Evolutionary conservation across 2,797 vertebrate species (phyloP), one percentile per base, ranked within the genome.

Genomic region (Sardinella longiceps): DNA sequence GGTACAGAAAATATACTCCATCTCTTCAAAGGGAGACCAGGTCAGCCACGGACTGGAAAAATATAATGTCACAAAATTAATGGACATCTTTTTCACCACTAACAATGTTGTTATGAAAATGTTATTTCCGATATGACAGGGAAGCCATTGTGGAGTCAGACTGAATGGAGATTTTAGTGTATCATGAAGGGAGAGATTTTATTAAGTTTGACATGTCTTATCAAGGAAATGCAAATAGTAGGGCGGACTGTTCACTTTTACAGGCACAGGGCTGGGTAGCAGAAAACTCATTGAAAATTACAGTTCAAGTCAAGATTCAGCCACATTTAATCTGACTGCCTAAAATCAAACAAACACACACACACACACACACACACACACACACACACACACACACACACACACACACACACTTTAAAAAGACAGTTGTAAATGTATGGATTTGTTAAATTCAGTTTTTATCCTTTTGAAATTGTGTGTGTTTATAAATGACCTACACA

Each of bases 11-110:
- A 37, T 74, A 77, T 20, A 77, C 70, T 37, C 9, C 70, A 10
- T 20, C 23, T 77, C 70, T 39, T 77, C 70, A 77, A 77, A 77
- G 70, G 37, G 37, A 77, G 70, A 33, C 23, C 18, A 20, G 70
- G 70, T 77, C 70, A 14, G 39, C 33, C 18, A 77, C 2, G 63
- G 30, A 39, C 20, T 37, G 37, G 63, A 33, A 39, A 77, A 77
- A 39, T 77, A 39, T 18, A 20, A 43, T 77, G 70, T 77, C 63
- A 70, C 28, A 70, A 70, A 28, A 70, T 70, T 33, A 70, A 70
- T 33, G 63, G 28, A 28, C 63, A 70, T 33, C 18, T 77, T 7
- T 77, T 23, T 10, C 70, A 43, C 70, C 70, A 77, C 37, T 77
- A 43, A 77, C 37, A 77, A 43, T 39, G 70, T 43, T 77, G 20